Evolutionary conservation across 2,113 vertebrate species (phyloP).

Genomic region (Triplophysa dalaica): DNA sequence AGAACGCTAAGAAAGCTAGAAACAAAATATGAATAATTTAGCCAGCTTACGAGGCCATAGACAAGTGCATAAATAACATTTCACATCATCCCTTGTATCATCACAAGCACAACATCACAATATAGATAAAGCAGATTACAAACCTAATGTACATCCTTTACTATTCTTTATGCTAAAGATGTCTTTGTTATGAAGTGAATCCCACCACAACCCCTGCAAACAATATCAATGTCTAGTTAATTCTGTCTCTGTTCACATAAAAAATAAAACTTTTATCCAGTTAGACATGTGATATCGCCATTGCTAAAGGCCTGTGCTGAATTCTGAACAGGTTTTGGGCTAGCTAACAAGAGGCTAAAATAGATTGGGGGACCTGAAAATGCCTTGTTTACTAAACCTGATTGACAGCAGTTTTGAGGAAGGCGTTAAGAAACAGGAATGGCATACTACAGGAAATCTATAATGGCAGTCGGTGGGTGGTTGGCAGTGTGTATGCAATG

Average conservation of each 20-base stretch:
- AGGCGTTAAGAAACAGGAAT: not conserved
- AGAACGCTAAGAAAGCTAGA: too few species aligned
- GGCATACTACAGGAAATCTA: slow-evolving; percentile 4
- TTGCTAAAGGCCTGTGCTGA: not conserved
- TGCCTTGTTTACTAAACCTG: not conserved
- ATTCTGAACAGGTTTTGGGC: not conserved
- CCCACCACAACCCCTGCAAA: too few species aligned
- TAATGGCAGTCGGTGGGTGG: slow-evolving; percentile 22
- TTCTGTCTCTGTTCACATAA: not conserved
- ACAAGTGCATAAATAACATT: too few species aligned
- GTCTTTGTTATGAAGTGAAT: too few species aligned
- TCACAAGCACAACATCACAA: too few species aligned
- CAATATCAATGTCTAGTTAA: not conserved
- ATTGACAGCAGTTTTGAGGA: not conserved
- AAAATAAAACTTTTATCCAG: not conserved
- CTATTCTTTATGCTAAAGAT: too few species aligned
- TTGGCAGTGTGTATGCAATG: slow-evolving; percentile 6
- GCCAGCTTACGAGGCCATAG: too few species aligned
- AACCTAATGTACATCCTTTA: too few species aligned
- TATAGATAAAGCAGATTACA: too few species aligned
- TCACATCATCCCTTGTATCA: too few species aligned
- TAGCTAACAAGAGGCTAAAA: slow-evolving; percentile 1
- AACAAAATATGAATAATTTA: too few species aligned
- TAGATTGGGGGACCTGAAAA: not conserved
- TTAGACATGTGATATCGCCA: not conserved